These are phyloP conservation scores for Redunca redunca DNA, from an alignment of 2,113 vertebrate species.

Conservation along the genomic window DNA sequence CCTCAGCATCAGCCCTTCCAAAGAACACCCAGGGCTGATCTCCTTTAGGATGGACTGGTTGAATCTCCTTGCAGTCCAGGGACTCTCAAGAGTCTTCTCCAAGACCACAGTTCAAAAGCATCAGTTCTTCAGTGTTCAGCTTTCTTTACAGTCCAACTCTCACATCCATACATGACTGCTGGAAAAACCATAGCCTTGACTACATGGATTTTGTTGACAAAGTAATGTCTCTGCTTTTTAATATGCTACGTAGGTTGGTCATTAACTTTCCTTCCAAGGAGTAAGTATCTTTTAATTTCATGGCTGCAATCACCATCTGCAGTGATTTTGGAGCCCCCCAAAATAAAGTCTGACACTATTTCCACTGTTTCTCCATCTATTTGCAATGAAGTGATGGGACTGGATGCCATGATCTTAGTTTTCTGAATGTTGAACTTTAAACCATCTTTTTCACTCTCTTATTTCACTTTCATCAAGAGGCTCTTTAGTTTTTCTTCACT, in stretches of 20 bases:
- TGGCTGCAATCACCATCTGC: not conserved
- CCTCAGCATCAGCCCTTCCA: not conserved
- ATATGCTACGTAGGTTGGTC: not conserved
- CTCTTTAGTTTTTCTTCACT: not conserved
- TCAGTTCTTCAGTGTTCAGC: not conserved
- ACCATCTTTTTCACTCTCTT: not conserved
- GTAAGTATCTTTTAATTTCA: not conserved
- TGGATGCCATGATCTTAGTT: not conserved
- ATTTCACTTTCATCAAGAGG: not conserved
- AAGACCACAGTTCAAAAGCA: not conserved
- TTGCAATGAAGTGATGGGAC: not conserved
- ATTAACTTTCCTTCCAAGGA: not conserved
- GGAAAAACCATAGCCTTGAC: not conserved
- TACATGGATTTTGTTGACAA: not conserved
- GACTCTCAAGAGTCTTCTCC: not conserved
- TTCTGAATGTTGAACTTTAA: not conserved
- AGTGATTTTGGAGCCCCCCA: not conserved
- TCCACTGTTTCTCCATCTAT: not conserved
- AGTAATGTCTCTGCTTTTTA: not conserved
- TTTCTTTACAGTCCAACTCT: not conserved
- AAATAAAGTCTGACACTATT: not conserved
- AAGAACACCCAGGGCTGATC: not conserved
- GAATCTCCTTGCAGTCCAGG: not conserved
- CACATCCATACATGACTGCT: not conserved
- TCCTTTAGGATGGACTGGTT: not conserved